Percentiles rank a stretch among this genome's conserved stretches.
Evolutionary conservation across 2,888 invertebrate species (phyloP).

Genomic region (Drosophila kambysellisi): DNA sequence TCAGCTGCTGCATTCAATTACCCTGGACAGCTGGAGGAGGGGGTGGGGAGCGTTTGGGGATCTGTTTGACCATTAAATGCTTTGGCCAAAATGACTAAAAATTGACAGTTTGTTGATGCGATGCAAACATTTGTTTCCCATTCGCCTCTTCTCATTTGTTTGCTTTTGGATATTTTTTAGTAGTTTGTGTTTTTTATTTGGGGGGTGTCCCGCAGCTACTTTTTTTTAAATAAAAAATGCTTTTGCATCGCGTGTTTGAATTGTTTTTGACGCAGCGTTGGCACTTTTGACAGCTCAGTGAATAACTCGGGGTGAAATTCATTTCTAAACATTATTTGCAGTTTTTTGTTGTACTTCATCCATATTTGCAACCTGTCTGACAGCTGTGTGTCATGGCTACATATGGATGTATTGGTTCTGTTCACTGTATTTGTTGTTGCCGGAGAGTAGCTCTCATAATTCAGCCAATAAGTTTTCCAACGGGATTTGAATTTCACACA

Average conservation of each 20-base stretch:
- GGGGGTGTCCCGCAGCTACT: constrained; percentile 8
- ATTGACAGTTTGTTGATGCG: constrained; percentile 52
- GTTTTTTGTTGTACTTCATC: neutral
- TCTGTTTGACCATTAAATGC: constrained; percentile 71
- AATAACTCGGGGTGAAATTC: constrained; percentile 25
- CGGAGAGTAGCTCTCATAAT: constrained; percentile 6
- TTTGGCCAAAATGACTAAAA: constrained; percentile 58
- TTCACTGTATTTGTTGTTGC: constrained; percentile 16
- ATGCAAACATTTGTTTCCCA: constrained; percentile 43
- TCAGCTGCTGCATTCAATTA: constrained; percentile 68
- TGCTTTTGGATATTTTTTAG: constrained; percentile 9
- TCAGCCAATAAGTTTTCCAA: constrained; percentile 37
- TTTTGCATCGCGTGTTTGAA: constrained; percentile 26
- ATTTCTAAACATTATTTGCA: constrained; percentile 11
- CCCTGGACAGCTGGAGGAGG: constrained; percentile 31
- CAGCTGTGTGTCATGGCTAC: constrained; percentile 3
- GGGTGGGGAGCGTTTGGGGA: neutral
- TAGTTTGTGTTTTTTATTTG: neutral
- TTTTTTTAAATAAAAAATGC: constrained; percentile 36
- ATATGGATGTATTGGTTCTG: constrained; percentile 13
- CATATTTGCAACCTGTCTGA: constrained; percentile 1
- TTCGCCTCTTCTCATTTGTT: neutral
- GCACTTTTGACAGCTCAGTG: constrained; percentile 53
- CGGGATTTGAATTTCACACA: constrained; percentile 47
- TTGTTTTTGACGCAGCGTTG: constrained; percentile 52